Conservation (phyloP, 2,888 invertebrate genomes). For the Geotrupes spiniger region DNA sequence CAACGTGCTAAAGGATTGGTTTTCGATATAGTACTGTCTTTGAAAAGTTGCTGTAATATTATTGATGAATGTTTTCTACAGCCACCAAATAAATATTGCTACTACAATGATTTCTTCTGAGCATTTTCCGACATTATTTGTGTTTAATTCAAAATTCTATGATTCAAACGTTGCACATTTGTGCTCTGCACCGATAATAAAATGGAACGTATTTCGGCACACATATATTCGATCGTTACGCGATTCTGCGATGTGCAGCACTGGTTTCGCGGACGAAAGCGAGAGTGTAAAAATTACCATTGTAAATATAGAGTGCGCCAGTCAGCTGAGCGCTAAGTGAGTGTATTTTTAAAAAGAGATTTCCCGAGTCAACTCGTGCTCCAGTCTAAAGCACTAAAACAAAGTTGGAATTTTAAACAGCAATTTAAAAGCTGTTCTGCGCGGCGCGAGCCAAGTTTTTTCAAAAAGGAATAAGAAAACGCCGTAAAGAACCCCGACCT, state of each 20-base stretch:
- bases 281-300: constrained; percentile 44
- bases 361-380: constrained; percentile 39
- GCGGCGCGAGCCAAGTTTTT: constrained; percentile 40
- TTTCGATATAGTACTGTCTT: too few relatives aligned
- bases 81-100: too few relatives aligned
- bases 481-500: constrained; percentile 50
- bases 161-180: too few relatives aligned
- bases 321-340: constrained; percentile 34
- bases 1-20: too few relatives aligned
- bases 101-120: too few relatives aligned
- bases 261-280: constrained; percentile 30
- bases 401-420: constrained; percentile 52
- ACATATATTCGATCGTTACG: neutral
- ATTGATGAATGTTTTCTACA: too few relatives aligned
- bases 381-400: constrained; percentile 41
- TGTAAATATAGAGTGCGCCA: constrained; percentile 38
- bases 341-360: constrained; percentile 44
- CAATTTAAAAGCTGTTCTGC: constrained; percentile 48
- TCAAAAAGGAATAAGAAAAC: constrained; percentile 43
- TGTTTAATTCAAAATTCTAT: too few relatives aligned
- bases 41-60: too few relatives aligned
- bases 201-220: too few relatives aligned
- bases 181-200: too few relatives aligned
- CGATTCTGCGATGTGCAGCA: neutral
- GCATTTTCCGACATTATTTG: too few relatives aligned